Evolutionary conservation across 2,113 vertebrate genomes (phyloP), one percentile per base, ranked within the genome.

Genomic region (Peromyscus polionotus): DNA sequence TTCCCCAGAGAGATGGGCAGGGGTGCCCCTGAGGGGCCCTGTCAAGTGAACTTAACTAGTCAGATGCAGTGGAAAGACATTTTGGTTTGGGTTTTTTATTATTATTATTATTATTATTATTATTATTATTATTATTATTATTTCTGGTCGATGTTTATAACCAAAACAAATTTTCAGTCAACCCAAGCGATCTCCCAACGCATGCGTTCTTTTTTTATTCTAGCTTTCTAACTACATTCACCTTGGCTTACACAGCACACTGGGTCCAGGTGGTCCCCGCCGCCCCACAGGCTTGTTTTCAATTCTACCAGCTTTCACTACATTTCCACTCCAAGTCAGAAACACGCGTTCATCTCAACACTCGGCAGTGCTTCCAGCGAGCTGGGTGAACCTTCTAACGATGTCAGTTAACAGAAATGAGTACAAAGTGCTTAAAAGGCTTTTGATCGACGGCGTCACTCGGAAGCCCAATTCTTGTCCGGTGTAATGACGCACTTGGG

Each of bases 71-170:
- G 61, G 45, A 36, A 88, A 80, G 3, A 2, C 31, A 7, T 13
- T 67, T 48, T 36, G 11, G 13, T 10, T 22, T n/a, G n/a, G n/a
- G 1, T 31, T 54, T 39, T 83, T 86, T 83, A 42, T 42, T 42
- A 42, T 42, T 42, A 42, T 42, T 42, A 42, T 42, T 42, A 42
- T 42, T 42, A 42, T 42, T 42, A 81, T 87, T 83, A n/a, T 86
- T 83, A 42, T 42, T 42, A 42, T 42, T 42, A 42, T 42, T 42
- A 42, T 42, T 42, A 42, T 42, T 42, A 42, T 42, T 42, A 81
- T 87, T 83, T 45, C 68, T 75, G 39, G 59, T 92, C 90, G 59
- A 80, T 76, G 31, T 84, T 91, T 73, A 86, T 87, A 65, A 93
- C 31, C 76, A 90, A 88, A 54, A 36, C 39, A 85, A 17, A 5